These are phyloP conservation scores for Dicycla oo DNA, from an alignment of 2,888 invertebrate species.

Conservation along the genomic window DNA sequence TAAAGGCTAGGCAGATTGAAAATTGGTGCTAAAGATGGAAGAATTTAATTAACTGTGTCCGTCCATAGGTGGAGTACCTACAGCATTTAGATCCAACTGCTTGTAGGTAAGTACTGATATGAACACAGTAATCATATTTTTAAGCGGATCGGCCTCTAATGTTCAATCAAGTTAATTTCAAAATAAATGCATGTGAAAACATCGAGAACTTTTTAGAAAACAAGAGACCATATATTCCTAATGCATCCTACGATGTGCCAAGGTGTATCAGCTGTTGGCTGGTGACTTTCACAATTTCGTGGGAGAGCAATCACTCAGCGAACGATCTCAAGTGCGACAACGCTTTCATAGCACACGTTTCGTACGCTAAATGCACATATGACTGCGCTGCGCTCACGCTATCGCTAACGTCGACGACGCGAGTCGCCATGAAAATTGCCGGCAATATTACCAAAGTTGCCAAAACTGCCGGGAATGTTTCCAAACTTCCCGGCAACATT, in stretches of 20 bases:
- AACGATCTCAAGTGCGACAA: background rate
- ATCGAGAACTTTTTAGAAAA: background rate
- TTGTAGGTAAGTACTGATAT: background rate
- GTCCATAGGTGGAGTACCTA: background rate
- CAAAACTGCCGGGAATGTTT: too few species aligned
- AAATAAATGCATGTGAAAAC: background rate
- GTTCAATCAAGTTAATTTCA: background rate
- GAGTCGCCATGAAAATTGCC: too few species aligned
- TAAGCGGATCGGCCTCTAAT: background rate
- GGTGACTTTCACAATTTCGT: conserved; percentile 13
- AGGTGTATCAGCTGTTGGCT: background rate
- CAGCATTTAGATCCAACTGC: background rate
- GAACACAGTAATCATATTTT: background rate
- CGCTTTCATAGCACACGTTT: conserved; percentile 15
- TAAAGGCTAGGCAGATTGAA: background rate
- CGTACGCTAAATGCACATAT: conserved; percentile 22
- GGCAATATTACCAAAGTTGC: too few species aligned
- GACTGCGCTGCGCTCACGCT: conserved; percentile 14
- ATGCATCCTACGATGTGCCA: background rate
- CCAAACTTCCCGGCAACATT: too few species aligned
- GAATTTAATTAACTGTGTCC: background rate
- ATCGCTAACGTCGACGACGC: conserved; percentile 17
- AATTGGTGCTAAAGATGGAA: background rate
- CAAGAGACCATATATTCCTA: background rate
- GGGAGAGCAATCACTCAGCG: conserved; percentile 23